phyloP scores from a whole-genome alignment of 2,797 vertebrate genomes.

The Myoxocephalus aenaeus region DNA sequence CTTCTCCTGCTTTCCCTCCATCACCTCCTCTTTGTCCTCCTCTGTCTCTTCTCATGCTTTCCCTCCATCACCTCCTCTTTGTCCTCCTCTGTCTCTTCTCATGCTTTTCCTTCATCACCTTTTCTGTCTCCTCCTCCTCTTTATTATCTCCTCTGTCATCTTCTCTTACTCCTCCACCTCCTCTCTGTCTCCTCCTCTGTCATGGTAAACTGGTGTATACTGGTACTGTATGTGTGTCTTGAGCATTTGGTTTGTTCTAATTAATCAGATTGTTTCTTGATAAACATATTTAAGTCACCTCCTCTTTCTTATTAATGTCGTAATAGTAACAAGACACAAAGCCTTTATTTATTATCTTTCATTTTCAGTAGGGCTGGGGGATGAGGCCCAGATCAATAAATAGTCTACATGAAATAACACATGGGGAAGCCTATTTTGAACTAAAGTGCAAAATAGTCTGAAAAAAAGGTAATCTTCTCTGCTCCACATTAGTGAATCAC shows the following conservation, averaged over 20 bases:
- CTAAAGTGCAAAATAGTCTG: neutral
- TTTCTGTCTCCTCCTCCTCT: neutral
- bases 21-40: neutral
- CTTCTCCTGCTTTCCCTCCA: neutral
- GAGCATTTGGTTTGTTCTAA: neutral
- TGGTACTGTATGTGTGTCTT: neutral
- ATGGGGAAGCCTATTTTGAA: neutral
- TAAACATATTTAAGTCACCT: neutral
- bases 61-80: neutral
- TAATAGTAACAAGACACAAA: neutral
- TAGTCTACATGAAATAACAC: neutral
- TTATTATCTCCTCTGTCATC: neutral
- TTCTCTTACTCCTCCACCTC: neutral
- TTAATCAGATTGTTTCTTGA: neutral
- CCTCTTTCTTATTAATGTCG: neutral
- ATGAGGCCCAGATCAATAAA: neutral
- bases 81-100: too few species aligned
- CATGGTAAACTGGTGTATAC: neutral
- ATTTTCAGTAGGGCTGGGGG: neutral
- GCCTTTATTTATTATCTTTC: neutral
- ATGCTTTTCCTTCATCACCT: neutral
- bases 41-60: neutral
- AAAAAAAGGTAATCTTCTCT: too few species aligned
- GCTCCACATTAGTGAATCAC: neutral
- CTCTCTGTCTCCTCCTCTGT: constrained; percentile 23